Conservation (phyloP, 2,888 invertebrate genomes). For the Cantharis lateralis region DNA sequence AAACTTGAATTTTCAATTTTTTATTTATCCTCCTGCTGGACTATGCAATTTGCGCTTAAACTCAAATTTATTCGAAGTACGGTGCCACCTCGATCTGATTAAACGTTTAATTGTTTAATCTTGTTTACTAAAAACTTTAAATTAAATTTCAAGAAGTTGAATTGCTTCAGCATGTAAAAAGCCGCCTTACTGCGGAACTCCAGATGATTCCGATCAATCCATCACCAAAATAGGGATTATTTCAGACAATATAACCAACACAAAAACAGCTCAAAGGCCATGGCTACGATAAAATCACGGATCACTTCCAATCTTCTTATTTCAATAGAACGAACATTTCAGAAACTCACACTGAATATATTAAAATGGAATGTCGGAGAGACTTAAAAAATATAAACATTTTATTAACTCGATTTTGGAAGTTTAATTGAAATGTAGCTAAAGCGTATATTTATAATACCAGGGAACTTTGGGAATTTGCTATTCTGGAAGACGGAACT, state of each 20-base stretch:
- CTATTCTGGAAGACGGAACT: not conserved
- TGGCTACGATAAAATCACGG: not conserved
- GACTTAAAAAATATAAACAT: not conserved
- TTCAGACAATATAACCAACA: not conserved
- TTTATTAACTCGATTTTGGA: not conserved
- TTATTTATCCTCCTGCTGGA: not conserved
- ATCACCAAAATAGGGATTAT: not conserved
- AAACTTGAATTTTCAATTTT: not conserved
- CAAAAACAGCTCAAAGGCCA: not conserved
- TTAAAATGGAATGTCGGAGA: not conserved
- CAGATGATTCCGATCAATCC: not conserved
- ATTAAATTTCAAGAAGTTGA: not conserved
- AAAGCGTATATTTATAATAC: not conserved
- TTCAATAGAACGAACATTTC: not conserved
- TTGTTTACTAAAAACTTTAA: not conserved
- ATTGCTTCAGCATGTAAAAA: not conserved
- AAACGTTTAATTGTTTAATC: not conserved
- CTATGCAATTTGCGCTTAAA: too few relatives aligned
- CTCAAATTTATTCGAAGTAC: not conserved
- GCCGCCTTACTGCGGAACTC: not conserved
- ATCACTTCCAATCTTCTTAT: not conserved
- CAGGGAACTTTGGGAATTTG: not conserved
- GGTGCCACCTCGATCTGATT: not conserved
- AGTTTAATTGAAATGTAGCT: not conserved
- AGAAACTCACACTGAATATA: not conserved